Evolutionary conservation across 37 sponge, comb jelly and placozoan genomes (phyloP), one percentile per base, ranked within the genome.

Genomic region (Spongia lamella): DNA sequence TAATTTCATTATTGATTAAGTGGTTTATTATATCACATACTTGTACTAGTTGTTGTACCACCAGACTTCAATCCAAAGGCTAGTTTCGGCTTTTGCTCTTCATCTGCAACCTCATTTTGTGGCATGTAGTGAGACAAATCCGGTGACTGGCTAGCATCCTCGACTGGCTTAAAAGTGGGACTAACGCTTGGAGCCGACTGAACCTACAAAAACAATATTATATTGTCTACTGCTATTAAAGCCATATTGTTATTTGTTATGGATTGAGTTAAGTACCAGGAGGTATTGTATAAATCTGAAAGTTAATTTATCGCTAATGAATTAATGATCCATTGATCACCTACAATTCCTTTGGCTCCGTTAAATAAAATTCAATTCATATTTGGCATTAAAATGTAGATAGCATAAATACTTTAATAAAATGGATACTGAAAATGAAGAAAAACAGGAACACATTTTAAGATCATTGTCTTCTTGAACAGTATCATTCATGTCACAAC

Each of bases 181-280:
- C 73, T 34, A 26, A 83, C 84, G 0, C 56, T 33, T 17, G 89
- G 89, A 22, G 89, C 89, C 33, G 84, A 72, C 53, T 88, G 84
- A 3, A 88, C 83, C 88, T 88, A 30, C 54, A 20, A 39, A 21
- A 35, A 66, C 22, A 21, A 13, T 21, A 61, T 21, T n/a, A n/a
- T 22, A 13, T 22, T 25, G 17, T 17, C 17, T 52, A 14, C 14
- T 52, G 14, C 17, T 52, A 17, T 52, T 17, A 25, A 19, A 9
- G 31, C 11, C n/a, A 66, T 7, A 66, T 7, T 47, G 22, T 21
- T 24, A 66, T n/a, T n/a, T n/a, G n/a, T n/a, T n/a, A n/a, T n/a
- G n/a, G n/a, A n/a, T n/a, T n/a, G n/a, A n/a, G n/a, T n/a, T n/a
- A n/a, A n/a, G n/a, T n/a, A n/a, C n/a, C n/a, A n/a, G n/a, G n/a